These are phyloP conservation scores for Callospermophilus lateralis DNA, from an alignment of 2,113 vertebrate species.

Conservation along the genomic window DNA sequence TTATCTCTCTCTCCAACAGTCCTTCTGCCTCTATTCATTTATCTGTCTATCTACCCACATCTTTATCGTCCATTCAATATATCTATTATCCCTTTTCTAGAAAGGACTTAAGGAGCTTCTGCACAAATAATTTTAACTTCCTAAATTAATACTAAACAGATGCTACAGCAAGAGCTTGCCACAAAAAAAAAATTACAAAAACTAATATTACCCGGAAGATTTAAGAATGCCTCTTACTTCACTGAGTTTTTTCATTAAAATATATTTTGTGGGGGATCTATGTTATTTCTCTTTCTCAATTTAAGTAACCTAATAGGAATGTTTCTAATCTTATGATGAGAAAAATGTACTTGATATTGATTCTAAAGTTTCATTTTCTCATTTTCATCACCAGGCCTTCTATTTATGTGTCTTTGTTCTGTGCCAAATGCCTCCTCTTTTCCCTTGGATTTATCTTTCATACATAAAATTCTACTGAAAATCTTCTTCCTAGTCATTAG, in stretches of 20 bases:
- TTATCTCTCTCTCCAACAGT: not conserved
- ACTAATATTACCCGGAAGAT: not conserved
- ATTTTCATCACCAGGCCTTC: not conserved
- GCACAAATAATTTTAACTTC: not conserved
- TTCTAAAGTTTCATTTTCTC: not conserved
- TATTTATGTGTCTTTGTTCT: not conserved
- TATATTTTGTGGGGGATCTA: not conserved
- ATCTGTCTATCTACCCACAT: not conserved
- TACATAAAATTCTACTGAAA: constrained; percentile 36
- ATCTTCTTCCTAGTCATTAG: not conserved
- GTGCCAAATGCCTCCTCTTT: not conserved
- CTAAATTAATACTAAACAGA: not conserved
- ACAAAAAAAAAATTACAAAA: not conserved
- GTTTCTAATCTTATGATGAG: not conserved
- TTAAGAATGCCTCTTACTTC: not conserved
- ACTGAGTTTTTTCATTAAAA: not conserved
- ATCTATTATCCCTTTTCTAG: not conserved
- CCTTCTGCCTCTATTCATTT: not conserved
- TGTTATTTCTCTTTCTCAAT: not conserved
- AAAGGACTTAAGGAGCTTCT: not conserved
- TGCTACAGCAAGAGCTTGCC: not conserved
- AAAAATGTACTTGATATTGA: not conserved
- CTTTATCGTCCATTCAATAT: not conserved
- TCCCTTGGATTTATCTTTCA: not conserved
- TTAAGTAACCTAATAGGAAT: constrained; percentile 4